Percentiles rank a stretch among this genome's conserved stretches.
Conservation (phyloP, 1,140 invertebrate species). For the Mamestra configurata region DNA sequence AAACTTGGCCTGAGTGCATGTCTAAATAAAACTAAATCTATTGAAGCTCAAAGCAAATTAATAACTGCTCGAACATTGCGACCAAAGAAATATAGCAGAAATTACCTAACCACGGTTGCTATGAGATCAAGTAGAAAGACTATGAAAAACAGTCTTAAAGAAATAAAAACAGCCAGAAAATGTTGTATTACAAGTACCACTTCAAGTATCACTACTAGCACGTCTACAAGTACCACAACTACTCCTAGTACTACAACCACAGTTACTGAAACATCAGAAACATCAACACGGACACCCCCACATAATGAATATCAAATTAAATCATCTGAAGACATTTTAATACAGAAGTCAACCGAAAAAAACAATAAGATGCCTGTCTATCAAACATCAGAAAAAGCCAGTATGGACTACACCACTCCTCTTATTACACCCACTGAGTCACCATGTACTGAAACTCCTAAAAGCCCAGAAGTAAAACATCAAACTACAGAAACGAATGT, state of each 20-base stretch:
- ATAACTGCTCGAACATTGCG: neutral
- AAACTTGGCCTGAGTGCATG: neutral
- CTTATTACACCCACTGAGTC: neutral
- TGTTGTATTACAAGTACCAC: constrained; percentile 3
- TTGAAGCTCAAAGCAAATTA: neutral
- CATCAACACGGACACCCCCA: no score
- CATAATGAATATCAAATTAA: neutral
- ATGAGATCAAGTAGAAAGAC: neutral
- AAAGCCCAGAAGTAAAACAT: neutral
- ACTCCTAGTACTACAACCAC: neutral
- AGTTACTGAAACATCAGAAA: no score
- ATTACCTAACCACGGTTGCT: neutral
- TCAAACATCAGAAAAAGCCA: neutral
- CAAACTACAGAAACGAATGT: neutral
- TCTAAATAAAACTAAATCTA: neutral
- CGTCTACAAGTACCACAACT: neutral
- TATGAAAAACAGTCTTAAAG: neutral
- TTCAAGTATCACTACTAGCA: neutral
- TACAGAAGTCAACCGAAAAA: neutral
- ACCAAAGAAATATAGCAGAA: neutral
- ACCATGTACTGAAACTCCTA: neutral
- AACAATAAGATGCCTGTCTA: neutral
- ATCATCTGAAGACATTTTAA: neutral
- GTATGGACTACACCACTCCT: neutral
- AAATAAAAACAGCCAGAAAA: neutral